phyloP scores from a whole-genome alignment of 2,113 vertebrate species.

The Amia ocellicauda region DNA sequence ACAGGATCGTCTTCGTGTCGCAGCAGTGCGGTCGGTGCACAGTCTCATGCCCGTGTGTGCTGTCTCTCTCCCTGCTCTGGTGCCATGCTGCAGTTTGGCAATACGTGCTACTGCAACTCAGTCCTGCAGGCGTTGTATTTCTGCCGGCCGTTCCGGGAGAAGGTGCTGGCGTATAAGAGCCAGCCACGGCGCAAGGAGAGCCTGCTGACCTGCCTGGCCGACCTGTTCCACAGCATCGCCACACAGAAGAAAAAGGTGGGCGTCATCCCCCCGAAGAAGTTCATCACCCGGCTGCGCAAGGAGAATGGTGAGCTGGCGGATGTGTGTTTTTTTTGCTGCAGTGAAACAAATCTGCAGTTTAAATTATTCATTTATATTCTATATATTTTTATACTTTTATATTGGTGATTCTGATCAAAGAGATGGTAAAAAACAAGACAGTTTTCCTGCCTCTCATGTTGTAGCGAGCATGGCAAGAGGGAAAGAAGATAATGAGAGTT shows the following conservation, averaged over 20 bases:
- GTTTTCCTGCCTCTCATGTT: too few relatives aligned
- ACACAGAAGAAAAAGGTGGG: slow-evolving; percentile 93
- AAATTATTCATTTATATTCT: too few relatives aligned
- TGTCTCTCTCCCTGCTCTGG: not conserved
- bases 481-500: too few relatives aligned
- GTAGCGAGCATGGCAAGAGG: too few relatives aligned
- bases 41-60: too few relatives aligned
- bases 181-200: slow-evolving; percentile 86
- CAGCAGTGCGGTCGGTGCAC: too few relatives aligned
- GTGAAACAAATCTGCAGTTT: too few relatives aligned
- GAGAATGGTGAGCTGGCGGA: slow-evolving; percentile 80
- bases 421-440: too few relatives aligned
- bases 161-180: slow-evolving; percentile 88
- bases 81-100: slow-evolving; percentile 73
- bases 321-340: too few relatives aligned
- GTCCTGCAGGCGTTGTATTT: slow-evolving; percentile 96
- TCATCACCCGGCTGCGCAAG: slow-evolving; percentile 85
- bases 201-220: slow-evolving; percentile 84
- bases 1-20: too few relatives aligned
- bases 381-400: too few relatives aligned
- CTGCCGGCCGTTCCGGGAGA: slow-evolving; percentile 89
- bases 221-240: slow-evolving; percentile 90
- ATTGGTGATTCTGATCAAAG: too few relatives aligned
- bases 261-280: slow-evolving; percentile 90
- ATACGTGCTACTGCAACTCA: slow-evolving; percentile 98